Conservation (phyloP, 2,888 invertebrate genomes). For the Synergus gifuensis region DNA sequence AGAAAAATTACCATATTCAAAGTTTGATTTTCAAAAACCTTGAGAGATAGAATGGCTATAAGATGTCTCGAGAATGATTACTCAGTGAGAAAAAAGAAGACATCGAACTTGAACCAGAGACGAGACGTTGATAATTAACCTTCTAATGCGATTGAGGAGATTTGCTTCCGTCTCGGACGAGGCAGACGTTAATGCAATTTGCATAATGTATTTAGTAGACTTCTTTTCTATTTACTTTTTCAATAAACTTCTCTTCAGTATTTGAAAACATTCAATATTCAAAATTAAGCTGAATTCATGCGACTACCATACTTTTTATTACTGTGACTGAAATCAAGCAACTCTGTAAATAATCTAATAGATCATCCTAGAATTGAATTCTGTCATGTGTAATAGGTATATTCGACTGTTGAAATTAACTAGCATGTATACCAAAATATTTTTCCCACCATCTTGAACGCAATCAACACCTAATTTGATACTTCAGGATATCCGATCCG, state of each 20-base stretch:
- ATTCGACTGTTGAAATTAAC: neutral
- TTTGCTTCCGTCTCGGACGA: neutral
- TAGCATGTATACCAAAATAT: neutral
- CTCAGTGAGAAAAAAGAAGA: neutral
- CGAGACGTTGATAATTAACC: constrained; percentile 20
- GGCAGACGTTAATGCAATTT: neutral
- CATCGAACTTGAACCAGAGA: neutral
- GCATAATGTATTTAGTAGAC: neutral
- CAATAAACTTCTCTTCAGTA: neutral
- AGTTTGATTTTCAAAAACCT: neutral
- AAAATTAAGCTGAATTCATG: neutral
- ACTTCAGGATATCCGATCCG: constrained; percentile 24
- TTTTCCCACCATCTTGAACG: neutral
- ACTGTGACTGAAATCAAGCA: no score
- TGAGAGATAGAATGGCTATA: neutral
- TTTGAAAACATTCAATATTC: neutral
- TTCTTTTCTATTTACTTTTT: neutral
- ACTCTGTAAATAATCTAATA: no score
- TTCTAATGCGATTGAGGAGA: constrained; percentile 26
- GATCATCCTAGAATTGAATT: no score
- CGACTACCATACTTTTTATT: no score
- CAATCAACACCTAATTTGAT: constrained; percentile 22
- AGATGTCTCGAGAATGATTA: neutral
- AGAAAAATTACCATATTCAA: neutral
- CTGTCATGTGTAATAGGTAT: no score